These are phyloP conservation scores for Perizoma affinitatum DNA, from an alignment of 2,888 invertebrate genomes.

Conservation along the genomic window DNA sequence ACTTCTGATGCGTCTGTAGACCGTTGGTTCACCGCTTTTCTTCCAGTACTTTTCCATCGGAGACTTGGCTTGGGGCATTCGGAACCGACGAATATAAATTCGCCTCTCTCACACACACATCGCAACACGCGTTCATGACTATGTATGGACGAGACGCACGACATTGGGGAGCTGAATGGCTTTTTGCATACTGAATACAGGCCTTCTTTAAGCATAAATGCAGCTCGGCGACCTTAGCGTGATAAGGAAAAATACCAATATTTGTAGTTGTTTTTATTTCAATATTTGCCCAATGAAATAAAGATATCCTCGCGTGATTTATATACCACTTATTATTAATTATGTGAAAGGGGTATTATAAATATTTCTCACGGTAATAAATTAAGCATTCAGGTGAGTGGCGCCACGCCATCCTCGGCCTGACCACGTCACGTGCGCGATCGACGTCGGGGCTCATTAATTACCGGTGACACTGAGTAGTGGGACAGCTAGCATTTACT, in stretches of 20 bases:
- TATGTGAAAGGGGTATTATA: slow-evolving; percentile 6
- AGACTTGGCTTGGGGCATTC: slow-evolving; percentile 54
- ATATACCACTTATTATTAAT: slow-evolving; percentile 5
- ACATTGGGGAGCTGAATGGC: slow-evolving; percentile 31
- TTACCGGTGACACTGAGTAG: slow-evolving; percentile 11
- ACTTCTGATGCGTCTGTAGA: slow-evolving; percentile 44
- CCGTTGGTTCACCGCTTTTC: slow-evolving; percentile 58
- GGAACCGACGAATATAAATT: slow-evolving; percentile 46
- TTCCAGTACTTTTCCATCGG: slow-evolving; percentile 73
- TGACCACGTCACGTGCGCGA: slow-evolving; percentile 46
- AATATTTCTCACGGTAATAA: slow-evolving; percentile 32
- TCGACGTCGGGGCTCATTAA: slow-evolving; percentile 31
- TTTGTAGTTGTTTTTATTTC: too few species aligned
- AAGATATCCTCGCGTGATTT: slow-evolving; percentile 15
- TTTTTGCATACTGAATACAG: slow-evolving; percentile 34
- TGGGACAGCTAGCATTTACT: slow-evolving; percentile 24
- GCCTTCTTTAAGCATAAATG: slow-evolving; percentile 31
- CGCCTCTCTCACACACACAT: slow-evolving; percentile 47
- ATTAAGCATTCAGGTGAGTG: slow-evolving; percentile 49
- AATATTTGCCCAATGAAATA: slow-evolving; percentile 6
- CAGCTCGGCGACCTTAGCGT: slow-evolving; percentile 21
- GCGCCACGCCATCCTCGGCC: slow-evolving; percentile 48
- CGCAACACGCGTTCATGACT: slow-evolving; percentile 26
- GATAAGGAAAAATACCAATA: slow-evolving; percentile 16
- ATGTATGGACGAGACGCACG: slow-evolving; percentile 32